Evolutionary conservation across 2,797 vertebrate species (phyloP), one percentile per base, ranked within the genome.

Genomic region (Enteromius thamalakanensis): DNA sequence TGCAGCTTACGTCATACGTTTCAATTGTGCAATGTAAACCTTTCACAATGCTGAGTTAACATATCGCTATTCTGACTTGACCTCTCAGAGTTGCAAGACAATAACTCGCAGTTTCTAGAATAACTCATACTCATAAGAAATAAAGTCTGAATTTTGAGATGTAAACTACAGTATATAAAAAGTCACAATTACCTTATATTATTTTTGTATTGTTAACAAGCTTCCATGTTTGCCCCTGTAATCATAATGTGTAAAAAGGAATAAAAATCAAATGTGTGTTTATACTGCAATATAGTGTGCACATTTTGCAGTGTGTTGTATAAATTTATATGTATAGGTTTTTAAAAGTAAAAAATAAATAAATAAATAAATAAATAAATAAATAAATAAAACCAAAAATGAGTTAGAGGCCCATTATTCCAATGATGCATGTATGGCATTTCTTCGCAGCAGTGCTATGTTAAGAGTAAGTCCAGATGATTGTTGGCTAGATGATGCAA

Each of bases 401-500:
- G n/a, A 2, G 15, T 17, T 49, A 19, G 17, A 32, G 17, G 2
- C 21, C 3, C 67, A 45, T 37, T 68, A 21, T 37, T 5, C 32
- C 64, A 19, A 21, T 11, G 26, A n/a, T 69, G 40, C 4, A 70
- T 45, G 49, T 11, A 47, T 17, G 11, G 23, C 42, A 26, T 47
- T 53, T 74, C 4, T 17, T 53, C 7, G 19, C 19, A 42, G 42
- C 6, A 42, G 49, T 72, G 53, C 32, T 40, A 70, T 23, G 15
- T 23, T 8, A 32, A 21, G 34, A 79, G 45, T 19, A 47, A 34
- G 51, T 26, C 53, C 26, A 23, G 42, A 21, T 72, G 34, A 45
- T 67, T 47, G 53, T 68, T 29, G 29, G 19, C 29, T 60, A 40
- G 62, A 70, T 79, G 69, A 79, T 69, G 76, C 64, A 76, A 76